Conservation (phyloP, 2,888 invertebrate species). For the Acronicta leporina region DNA sequence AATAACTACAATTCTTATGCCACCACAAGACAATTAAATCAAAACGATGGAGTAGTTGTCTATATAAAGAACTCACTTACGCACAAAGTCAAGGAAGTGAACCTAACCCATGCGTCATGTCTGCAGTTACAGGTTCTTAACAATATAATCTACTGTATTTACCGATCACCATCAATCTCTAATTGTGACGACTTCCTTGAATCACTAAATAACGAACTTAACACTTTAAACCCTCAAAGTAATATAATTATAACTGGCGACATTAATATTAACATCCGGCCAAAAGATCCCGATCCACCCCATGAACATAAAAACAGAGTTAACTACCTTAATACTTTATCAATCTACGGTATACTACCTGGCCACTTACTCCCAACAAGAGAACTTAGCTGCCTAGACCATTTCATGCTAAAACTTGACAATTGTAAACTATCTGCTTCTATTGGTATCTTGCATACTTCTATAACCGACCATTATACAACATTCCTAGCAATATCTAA, state of each 20-base stretch:
- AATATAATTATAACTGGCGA: conserved; percentile 12
- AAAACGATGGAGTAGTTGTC: conserved; percentile 35
- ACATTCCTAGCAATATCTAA: conserved; percentile 10
- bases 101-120: conserved; percentile 33
- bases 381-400: conserved; percentile 3
- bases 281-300: conserved; percentile 10
- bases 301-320: conserved; percentile 13
- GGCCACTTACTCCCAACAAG: conserved; percentile 16
- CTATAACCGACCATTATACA: conserved; percentile 7
- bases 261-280: conserved; percentile 4
- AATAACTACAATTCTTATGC: conserved; percentile 22
- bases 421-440: conserved; percentile 2
- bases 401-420: conserved; percentile 5
- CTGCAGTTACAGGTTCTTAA: conserved; percentile 18
- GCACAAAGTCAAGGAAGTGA: conserved; percentile 27
- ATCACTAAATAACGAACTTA: conserved; percentile 13
- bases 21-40: conserved; percentile 22
- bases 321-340: conserved; percentile 11
- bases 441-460: conserved; percentile 6
- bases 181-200: conserved; percentile 16
- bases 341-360: conserved; percentile 10
- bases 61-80: conserved; percentile 20
- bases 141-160: conserved; percentile 27
- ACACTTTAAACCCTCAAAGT: conserved; percentile 4
- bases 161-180: conserved; percentile 34